These are phyloP conservation scores for Triplophysa siluroides DNA, from an alignment of 2,113 vertebrate genomes.

Conservation along the genomic window DNA sequence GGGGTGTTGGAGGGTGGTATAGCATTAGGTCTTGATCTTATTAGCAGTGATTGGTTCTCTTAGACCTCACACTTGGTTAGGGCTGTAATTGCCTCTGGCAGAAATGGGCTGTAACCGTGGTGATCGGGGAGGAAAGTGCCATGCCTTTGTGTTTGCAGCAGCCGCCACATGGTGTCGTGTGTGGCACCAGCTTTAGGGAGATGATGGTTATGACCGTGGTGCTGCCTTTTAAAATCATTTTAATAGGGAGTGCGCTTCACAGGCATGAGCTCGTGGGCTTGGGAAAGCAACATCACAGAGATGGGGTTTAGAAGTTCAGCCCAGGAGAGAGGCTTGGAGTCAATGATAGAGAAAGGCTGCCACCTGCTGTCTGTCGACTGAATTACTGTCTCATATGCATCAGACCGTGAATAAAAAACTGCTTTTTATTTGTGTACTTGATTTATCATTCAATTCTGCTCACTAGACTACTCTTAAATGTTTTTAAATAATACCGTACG, in stretches of 20 bases:
- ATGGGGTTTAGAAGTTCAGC: constrained; percentile 63
- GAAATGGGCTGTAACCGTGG: constrained; percentile 65
- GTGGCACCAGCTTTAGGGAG: constrained; percentile 73
- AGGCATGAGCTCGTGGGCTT: constrained; percentile 69
- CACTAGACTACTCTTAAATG: not conserved
- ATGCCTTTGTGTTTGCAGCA: constrained; percentile 75
- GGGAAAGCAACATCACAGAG: constrained; percentile 67
- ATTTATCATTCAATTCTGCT: not conserved
- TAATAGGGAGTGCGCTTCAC: constrained; percentile 78
- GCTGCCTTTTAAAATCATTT: constrained; percentile 76
- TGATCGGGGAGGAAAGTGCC: constrained; percentile 63
- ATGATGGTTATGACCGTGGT: constrained; percentile 78
- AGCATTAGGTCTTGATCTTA: constrained; percentile 73
- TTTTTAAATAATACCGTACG: not conserved
- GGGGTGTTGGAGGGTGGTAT: constrained; percentile 56
- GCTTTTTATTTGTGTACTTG: not conserved
- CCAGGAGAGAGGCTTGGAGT: constrained; percentile 43
- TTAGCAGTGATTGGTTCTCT: constrained; percentile 72
- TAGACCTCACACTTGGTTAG: constrained; percentile 75
- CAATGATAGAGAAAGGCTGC: constrained; percentile 77
- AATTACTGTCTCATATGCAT: not conserved
- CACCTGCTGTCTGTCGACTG: constrained; percentile 68
- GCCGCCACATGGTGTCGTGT: constrained; percentile 74
- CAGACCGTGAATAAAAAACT: not conserved
- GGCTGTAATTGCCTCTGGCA: constrained; percentile 77